phyloP scores from a whole-genome alignment of 2,797 vertebrate genomes.

The Molossus alvarezi region DNA sequence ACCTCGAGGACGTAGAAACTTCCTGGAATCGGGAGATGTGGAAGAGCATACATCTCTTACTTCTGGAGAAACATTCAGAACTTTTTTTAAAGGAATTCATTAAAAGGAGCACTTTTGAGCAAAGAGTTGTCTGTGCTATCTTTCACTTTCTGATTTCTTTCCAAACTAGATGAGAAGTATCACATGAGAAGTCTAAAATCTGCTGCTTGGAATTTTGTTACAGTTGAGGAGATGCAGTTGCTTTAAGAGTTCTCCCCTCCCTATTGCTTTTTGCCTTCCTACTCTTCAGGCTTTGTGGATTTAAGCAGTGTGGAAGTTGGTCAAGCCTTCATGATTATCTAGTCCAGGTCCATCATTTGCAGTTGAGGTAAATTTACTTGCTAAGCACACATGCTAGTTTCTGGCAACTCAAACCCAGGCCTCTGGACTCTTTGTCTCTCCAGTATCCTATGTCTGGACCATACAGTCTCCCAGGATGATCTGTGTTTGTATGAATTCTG shows the following conservation, averaged over 20 bases:
- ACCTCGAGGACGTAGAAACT: conserved; percentile 50
- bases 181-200: background rate
- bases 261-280: background rate
- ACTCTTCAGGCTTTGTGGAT: background rate
- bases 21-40: conserved; percentile 8
- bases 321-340: background rate
- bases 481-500: background rate
- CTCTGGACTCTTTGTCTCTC: background rate
- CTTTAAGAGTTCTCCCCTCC: background rate
- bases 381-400: background rate
- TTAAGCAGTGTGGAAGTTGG: background rate
- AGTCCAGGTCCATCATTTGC: background rate
- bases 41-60: conserved; percentile 36
- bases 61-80: conserved; percentile 49
- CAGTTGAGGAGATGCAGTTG: background rate
- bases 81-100: background rate
- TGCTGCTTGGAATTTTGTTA: background rate
- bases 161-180: conserved; percentile 2
- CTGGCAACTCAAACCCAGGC: background rate
- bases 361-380: background rate
- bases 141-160: conserved; percentile 67
- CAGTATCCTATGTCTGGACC: background rate
- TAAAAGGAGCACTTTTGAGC: background rate
- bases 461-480: background rate
- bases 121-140: conserved; percentile 3